These are phyloP conservation scores for Isoperla grammatica DNA, from an alignment of 2,888 invertebrate species.

Conservation along the genomic window DNA sequence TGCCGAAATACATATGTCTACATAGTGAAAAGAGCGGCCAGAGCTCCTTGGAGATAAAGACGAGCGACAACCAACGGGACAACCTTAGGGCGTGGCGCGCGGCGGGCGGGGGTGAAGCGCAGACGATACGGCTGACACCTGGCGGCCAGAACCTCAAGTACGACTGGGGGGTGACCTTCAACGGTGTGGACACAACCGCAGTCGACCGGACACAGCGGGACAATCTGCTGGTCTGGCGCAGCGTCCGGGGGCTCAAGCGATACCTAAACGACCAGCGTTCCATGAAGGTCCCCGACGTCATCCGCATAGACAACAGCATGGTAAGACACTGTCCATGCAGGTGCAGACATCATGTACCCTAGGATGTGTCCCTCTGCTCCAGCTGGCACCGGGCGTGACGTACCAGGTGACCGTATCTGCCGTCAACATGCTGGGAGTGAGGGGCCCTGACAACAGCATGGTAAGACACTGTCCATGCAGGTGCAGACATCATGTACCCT, in stretches of 20 bases:
- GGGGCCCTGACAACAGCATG: no score
- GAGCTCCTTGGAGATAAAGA: no score
- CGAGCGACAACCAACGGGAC: not conserved
- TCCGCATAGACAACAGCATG: not conserved
- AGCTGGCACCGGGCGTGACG: no score
- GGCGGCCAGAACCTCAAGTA: conserved; percentile 19
- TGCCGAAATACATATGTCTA: no score
- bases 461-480: no score
- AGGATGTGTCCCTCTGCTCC: no score
- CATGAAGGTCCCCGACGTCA: not conserved
- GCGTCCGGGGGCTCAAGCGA: conserved; percentile 23
- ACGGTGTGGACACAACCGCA: not conserved
- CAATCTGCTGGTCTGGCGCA: conserved; percentile 26
- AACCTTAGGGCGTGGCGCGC: not conserved
- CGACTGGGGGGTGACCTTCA: conserved; percentile 21
- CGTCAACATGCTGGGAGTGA: no score
- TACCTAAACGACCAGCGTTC: conserved; percentile 13
- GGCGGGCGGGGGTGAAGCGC: not conserved
- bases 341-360: no score
- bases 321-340: not conserved
- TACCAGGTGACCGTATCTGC: no score
- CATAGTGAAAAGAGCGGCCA: not conserved
- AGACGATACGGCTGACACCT: conserved; percentile 10
- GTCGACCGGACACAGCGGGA: conserved; percentile 23
- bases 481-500: no score